These are phyloP conservation scores for Parazoanthus atlanticus DNA, from an alignment of 92 coral and sea anemone species.

Conservation along the genomic window DNA sequence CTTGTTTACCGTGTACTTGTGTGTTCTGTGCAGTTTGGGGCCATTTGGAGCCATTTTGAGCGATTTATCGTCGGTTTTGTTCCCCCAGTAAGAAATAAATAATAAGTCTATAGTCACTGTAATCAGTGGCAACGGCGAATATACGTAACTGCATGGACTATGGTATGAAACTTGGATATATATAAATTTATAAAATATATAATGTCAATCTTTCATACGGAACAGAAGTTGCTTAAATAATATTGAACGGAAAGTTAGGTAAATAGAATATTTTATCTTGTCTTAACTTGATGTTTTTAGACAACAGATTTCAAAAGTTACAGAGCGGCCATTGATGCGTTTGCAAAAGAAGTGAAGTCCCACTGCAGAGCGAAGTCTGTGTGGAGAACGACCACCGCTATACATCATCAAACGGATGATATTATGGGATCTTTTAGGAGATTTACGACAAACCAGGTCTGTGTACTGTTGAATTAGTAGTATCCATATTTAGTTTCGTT, in stretches of 20 bases:
- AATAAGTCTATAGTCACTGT: not conserved
- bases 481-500: no score
- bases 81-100: no score
- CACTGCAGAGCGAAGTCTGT: constrained; percentile 63
- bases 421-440: constrained; percentile 94
- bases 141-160: no score
- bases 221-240: no score
- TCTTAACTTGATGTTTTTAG: constrained; percentile 27
- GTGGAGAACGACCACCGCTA: constrained; percentile 91
- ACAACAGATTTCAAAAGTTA: constrained; percentile 80
- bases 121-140: not conserved
- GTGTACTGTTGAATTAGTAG: not conserved
- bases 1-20: no score
- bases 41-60: no score
- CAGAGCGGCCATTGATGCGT: constrained; percentile 58
- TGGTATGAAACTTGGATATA: no score
- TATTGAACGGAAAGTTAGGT: no score
- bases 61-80: no score
- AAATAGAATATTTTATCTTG: not conserved
- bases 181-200: no score
- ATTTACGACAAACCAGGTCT: constrained; percentile 84
- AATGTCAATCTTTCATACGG: no score
- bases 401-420: constrained; percentile 84
- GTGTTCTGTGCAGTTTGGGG: no score
- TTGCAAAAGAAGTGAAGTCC: constrained; percentile 64